These are phyloP conservation scores for Thelaira solivaga DNA, from an alignment of 2,888 invertebrate species.

Conservation along the genomic window DNA sequence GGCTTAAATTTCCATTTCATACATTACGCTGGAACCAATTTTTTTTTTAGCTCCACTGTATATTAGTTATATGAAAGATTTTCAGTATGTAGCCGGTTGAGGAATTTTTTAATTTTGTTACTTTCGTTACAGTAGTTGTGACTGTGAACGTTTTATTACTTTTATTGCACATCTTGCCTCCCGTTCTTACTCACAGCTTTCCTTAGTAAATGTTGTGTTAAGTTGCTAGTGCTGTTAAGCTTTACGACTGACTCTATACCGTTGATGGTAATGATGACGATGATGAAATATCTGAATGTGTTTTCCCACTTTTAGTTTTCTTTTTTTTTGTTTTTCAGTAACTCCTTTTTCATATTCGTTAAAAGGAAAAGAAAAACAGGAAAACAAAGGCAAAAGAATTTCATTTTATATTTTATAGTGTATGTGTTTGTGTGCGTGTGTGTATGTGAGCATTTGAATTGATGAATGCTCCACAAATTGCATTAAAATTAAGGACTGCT, in stretches of 20 bases:
- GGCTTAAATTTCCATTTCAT: too few relatives aligned
- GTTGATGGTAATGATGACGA: slow-evolving; percentile 51
- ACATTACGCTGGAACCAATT: too few relatives aligned
- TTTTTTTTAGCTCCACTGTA: too few relatives aligned
- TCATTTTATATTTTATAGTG: slow-evolving; percentile 19
- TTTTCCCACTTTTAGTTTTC: neutral
- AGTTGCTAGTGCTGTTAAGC: slow-evolving; percentile 47
- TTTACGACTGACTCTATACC: slow-evolving; percentile 43
- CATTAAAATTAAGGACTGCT: slow-evolving; percentile 49
- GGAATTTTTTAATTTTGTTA: slow-evolving; percentile 10
- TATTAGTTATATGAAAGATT: neutral
- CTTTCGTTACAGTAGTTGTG: slow-evolving; percentile 13
- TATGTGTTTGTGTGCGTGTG: slow-evolving; percentile 10
- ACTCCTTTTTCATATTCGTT: slow-evolving; percentile 2
- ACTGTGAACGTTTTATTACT: slow-evolving; percentile 31
- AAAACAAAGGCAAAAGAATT: slow-evolving; percentile 34
- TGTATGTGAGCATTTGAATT: slow-evolving; percentile 34
- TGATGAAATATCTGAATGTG: slow-evolving; percentile 54
- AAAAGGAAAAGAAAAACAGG: neutral
- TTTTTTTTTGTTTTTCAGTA: neutral
- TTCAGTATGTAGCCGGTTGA: slow-evolving; percentile 28
- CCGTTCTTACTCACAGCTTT: slow-evolving; percentile 4
- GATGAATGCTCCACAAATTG: slow-evolving; percentile 57
- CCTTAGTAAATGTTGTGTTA: slow-evolving; percentile 24
- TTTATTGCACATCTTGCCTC: slow-evolving; percentile 30